Evolutionary conservation across 2,113 vertebrate species (phyloP).

Genomic region (Lepidothrix coronata): DNA sequence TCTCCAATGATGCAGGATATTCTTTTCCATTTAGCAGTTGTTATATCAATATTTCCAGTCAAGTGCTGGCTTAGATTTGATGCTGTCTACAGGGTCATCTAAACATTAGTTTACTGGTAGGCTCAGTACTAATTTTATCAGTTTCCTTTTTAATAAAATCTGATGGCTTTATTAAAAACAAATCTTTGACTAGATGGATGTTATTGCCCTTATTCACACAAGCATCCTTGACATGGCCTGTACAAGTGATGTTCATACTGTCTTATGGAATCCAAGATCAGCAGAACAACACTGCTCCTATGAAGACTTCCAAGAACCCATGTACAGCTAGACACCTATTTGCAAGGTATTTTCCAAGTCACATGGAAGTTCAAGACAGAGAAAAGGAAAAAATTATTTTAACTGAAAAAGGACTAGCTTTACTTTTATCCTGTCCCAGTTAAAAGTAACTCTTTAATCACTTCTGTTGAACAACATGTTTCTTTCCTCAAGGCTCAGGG

Average conservation of each 20-base stretch:
- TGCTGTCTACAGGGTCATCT: neutral
- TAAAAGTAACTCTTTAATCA: neutral
- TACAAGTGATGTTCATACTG: neutral
- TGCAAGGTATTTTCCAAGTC: neutral
- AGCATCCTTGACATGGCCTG: accelerated
- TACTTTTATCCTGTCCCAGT: neutral
- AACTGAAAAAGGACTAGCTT: neutral
- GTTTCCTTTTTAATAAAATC: neutral
- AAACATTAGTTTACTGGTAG: neutral
- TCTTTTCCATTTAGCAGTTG: neutral
- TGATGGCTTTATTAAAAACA: neutral
- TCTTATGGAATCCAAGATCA: neutral
- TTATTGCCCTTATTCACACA: neutral
- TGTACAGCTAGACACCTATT: neutral
- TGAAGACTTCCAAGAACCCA: neutral
- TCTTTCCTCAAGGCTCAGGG: neutral
- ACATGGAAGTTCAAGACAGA: neutral
- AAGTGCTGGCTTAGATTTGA: neutral
- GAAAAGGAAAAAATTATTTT: neutral
- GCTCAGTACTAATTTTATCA: neutral
- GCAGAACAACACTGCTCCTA: neutral
- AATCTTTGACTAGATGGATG: neutral
- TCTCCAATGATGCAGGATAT: neutral
- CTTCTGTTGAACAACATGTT: neutral
- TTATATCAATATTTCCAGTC: neutral